Evolutionary conservation across 2,113 vertebrate genomes (phyloP).

Genomic region (Gallinago media): DNA sequence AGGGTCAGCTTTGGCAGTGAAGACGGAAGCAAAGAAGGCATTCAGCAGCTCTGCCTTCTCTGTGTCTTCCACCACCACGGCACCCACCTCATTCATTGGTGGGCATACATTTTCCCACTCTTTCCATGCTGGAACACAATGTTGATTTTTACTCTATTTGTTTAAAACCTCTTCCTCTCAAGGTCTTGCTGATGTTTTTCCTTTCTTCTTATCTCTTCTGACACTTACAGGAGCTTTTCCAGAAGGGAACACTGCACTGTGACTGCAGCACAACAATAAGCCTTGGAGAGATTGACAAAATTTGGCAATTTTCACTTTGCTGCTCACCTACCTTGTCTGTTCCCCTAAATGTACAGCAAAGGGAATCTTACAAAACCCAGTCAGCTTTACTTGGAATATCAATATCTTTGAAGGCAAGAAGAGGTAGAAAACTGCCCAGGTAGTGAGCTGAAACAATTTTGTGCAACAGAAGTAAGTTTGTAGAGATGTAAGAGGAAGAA

Average conservation of each 20-base stretch:
- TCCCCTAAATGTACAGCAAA: not conserved
- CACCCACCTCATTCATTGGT: too few species aligned
- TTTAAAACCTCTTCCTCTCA: too few species aligned
- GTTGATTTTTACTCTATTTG: too few species aligned
- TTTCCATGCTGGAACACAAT: too few species aligned
- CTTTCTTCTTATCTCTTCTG: not conserved
- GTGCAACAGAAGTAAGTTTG: not conserved
- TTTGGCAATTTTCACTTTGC: not conserved
- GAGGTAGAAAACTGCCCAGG: not conserved
- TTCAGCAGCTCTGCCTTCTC: too few species aligned
- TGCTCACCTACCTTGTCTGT: not conserved
- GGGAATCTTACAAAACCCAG: not conserved
- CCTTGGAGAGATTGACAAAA: not conserved
- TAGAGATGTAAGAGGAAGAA: not conserved
- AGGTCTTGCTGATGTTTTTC: too few species aligned
- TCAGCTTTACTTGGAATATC: not conserved
- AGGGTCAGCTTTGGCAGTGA: too few species aligned
- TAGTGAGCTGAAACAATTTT: not conserved
- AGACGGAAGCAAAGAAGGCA: too few species aligned
- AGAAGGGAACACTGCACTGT: not conserved
- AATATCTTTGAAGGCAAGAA: not conserved
- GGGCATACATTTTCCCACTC: too few species aligned
- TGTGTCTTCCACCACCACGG: too few species aligned
- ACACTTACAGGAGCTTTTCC: not conserved
- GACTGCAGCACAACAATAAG: not conserved